Percentiles rank a stretch among this genome's conserved stretches.
Evolutionary conservation across 2,888 invertebrate species (phyloP).

Genomic region (Eudasyphora cyanicolor): DNA sequence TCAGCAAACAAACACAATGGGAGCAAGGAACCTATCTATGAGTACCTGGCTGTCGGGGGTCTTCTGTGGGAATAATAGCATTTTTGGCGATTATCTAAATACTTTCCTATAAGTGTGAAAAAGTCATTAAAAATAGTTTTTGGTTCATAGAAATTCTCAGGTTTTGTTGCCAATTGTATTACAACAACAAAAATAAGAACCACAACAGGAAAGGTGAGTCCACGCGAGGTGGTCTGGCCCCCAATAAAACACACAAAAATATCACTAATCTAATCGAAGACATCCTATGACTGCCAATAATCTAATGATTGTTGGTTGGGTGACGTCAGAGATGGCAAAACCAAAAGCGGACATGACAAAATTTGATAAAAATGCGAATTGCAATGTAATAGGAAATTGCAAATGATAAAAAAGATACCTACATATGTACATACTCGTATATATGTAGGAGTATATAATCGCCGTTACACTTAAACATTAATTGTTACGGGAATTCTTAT

Average conservation of each 20-base stretch:
- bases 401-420: background rate
- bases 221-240: background rate
- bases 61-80: background rate
- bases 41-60: background rate
- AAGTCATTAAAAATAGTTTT: background rate
- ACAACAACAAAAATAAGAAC: background rate
- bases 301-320: background rate
- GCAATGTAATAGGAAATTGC: background rate
- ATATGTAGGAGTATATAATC: too few relatives aligned
- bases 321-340: conserved; percentile 7
- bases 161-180: conserved; percentile 15
- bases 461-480: background rate
- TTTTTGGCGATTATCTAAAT: background rate
- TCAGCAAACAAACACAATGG: background rate
- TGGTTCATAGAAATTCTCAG: background rate
- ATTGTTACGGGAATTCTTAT: background rate
- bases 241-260: background rate
- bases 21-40: background rate
- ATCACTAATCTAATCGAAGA: conserved; percentile 10
- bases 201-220: background rate
- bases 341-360: background rate
- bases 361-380: conserved; percentile 2
- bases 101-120: background rate
- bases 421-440: too few relatives aligned
- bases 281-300: background rate